Base-by-base conservation (phyloP, 2,888 invertebrate species). In the Cecidostiba fungosa region DNA sequence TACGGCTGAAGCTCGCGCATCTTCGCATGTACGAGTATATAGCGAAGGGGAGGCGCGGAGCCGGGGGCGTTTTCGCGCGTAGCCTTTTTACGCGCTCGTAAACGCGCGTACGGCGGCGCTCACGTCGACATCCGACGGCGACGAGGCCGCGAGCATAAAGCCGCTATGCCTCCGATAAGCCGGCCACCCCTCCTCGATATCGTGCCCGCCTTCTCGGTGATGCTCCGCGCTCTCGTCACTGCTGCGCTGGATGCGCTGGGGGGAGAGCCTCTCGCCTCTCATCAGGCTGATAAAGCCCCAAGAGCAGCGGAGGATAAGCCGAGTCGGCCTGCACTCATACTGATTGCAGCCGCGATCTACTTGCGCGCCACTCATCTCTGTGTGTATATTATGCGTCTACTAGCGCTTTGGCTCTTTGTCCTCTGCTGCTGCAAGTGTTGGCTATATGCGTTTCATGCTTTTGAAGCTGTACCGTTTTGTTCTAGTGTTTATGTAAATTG, bases 241-340 rank as follows among this genome's bases (percentile, higher is more conserved):
- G n/a, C n/a, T n/a, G n/a, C n/a, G n/a, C n/a, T n/a, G n/a, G n/a
- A n/a, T n/a, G n/a, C n/a, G n/a, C n/a, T n/a, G n/a, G n/a, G n/a
- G n/a, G n/a, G n/a, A n/a, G n/a, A n/a, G n/a, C n/a, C n/a, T n/a
- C n/a, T n/a, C n/a, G n/a, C n/a, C n/a, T n/a, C n/a, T n/a, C n/a
- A n/a, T n/a, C n/a, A n/a, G n/a, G n/a, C n/a, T n/a, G n/a, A n/a
- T n/a, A n/a, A n/a, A n/a, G n/a, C n/a, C n/a, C n/a, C n/a, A n/a
- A n/a, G n/a, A n/a, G n/a, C n/a, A n/a, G n/a, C n/a, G n/a, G n/a
- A n/a, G n/a, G n/a, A n/a, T n/a, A 8, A 91, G 90, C 91, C 91
- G 90, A 91, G 90, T 92, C 92, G 92, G 92, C 92, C n/a, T n/a
- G n/a, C 92, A 92, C 92, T 92, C 92, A 91, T 91, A 89, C 90